Conservation (phyloP, 2,888 invertebrate genomes). For the Automeris io region DNA sequence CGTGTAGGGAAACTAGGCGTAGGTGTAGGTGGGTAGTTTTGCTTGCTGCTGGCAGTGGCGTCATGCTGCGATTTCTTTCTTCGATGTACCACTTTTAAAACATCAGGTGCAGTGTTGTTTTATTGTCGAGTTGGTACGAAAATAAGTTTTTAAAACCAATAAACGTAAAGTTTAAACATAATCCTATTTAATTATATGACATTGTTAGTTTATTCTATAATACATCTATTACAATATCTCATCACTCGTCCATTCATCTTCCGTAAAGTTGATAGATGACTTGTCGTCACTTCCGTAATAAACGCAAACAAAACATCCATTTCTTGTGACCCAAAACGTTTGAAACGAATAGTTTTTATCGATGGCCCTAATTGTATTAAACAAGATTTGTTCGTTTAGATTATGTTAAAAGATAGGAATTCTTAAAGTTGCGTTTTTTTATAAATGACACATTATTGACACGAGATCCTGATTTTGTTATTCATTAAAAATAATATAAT, state of each 20-base stretch:
- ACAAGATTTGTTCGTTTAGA: constrained; percentile 41
- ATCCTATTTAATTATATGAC: no score
- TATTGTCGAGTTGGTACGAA: no score
- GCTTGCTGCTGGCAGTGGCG: no score
- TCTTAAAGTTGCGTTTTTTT: constrained; percentile 29
- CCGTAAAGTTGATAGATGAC: constrained; percentile 61
- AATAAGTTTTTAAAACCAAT: neutral
- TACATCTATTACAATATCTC: constrained; percentile 26
- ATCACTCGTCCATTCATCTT: constrained; percentile 55
- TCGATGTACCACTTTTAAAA: no score
- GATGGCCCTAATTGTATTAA: constrained; percentile 65
- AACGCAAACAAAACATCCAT: constrained; percentile 71
- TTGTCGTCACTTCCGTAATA: constrained; percentile 64
- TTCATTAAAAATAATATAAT: neutral
- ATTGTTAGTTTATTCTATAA: no score
- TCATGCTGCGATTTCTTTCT: no score
- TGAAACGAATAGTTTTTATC: constrained; percentile 55
- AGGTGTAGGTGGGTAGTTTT: no score
- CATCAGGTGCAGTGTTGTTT: no score
- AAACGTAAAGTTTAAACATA: constrained; percentile 12
- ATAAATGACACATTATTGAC: constrained; percentile 39
- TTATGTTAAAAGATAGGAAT: constrained; percentile 35
- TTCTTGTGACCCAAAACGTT: constrained; percentile 52
- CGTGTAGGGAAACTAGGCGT: no score
- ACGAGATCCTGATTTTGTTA: constrained; percentile 19